Evolutionary conservation across 2,888 invertebrate genomes (phyloP), one percentile per base, ranked within the genome.

Genomic region (Eudemis profundana): DNA sequence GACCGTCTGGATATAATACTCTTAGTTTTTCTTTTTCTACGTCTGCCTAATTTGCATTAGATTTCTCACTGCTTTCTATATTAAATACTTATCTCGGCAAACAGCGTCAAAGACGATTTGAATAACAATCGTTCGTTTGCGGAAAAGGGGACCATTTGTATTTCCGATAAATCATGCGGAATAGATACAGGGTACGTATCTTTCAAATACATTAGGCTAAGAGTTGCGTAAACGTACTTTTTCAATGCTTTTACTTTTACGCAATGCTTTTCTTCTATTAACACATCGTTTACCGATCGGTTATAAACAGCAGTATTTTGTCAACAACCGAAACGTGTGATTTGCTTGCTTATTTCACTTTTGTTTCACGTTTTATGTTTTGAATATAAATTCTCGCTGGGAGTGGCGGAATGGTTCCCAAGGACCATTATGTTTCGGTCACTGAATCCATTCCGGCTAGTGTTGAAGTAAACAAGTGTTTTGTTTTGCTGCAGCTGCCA

Each of bases 121-220:
- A 67, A 63, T 67, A 69, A 69, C 62, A 69, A 70, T 69, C 23
- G 54, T 62, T 60, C 69, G 69, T 66, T 68, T 64, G 66, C 66
- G 59, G 60, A 66, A 64, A 59, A 64, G 23, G 46, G 53, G 23
- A 42, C 33, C 23, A 40, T 53, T 49, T 46, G 15, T 17, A 36
- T 19, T 29, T 42, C 50, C 23, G 7, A 54, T 61, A 61, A 66
- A 66, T 60, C 66, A 64, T 51, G 23, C 33, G 44, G 33, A 21
- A 27, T 40, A 17, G 56, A 63, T 57, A 63, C 19, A 21, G 4
- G 38, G 42, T 49, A 49, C 27, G 7, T 27, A 36, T 64, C 19
- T 50, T 38, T 29, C n/a, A 27, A 44, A 59, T 59, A 59, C 46
- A 53, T 53, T 57, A 4, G 12, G 29, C 29, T 53, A n/a, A 36